Evolutionary conservation across 2,888 invertebrate species (phyloP).

Genomic region (Corythucha ciliata): DNA sequence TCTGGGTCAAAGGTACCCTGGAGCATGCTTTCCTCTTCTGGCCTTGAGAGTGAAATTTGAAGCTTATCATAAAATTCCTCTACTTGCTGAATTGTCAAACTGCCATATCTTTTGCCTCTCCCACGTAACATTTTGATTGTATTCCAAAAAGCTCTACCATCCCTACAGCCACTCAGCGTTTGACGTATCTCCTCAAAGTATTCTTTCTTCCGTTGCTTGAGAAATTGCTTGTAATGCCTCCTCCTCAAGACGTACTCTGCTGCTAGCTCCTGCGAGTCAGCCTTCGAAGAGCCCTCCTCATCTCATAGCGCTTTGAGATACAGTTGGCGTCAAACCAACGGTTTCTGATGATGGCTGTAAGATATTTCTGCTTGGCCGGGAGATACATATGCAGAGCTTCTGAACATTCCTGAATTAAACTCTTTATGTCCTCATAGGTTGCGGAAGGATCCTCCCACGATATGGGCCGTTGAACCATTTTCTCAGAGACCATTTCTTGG

Average conservation of each 20-base stretch:
- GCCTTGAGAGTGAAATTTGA: neutral
- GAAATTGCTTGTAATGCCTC: slow-evolving; percentile 1
- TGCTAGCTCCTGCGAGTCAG: neutral
- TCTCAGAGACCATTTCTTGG: no score
- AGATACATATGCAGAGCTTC: neutral
- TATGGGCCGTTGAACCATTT: neutral
- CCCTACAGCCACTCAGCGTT: neutral
- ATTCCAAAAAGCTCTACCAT: slow-evolving; percentile 7
- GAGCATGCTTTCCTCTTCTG: neutral
- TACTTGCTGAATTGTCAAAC: neutral
- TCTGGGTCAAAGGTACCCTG: neutral
- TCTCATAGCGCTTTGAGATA: neutral
- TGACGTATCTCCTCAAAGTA: neutral
- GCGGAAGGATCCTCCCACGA: neutral
- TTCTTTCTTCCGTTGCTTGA: neutral
- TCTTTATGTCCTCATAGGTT: neutral
- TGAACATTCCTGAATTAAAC: neutral
- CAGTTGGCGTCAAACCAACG: slow-evolving; percentile 9
- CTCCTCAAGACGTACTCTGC: neutral
- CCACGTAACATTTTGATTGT: neutral
- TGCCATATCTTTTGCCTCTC: neutral
- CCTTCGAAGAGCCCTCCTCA: neutral
- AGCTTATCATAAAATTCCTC: neutral
- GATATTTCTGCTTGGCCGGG: neutral
- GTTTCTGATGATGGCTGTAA: neutral